Evolutionary conservation across 2,113 vertebrate genomes (phyloP), one percentile per base, ranked within the genome.

Genomic region (Oxygymnocypris stewartii): DNA sequence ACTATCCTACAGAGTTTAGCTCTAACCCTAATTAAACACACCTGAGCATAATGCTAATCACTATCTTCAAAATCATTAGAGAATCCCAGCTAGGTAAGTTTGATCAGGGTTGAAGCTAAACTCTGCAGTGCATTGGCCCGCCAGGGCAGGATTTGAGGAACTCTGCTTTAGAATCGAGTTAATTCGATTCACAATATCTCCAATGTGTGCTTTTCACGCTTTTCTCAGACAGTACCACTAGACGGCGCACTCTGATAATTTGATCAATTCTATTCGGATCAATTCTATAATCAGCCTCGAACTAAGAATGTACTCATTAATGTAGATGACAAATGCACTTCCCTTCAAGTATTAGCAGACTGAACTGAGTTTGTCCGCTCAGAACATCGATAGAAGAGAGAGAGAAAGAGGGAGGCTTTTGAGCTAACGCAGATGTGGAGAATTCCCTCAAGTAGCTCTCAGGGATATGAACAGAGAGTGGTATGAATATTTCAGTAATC

Each of bases 401-500:
- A 25, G 44, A 54, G 44, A 57, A 8, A 11, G 18, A 18, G 25
- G 35, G 14, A 81, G 42, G 57, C 61, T 31, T 67, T 49, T 42
- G 79, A 54, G 71, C 28, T 42, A 75, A 82, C 67, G 85, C 79
- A 76, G 71, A 87, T 86, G 61, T 49, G 44, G 49, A 86, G 63
- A 73, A 85, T 40, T 81, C 42, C 49, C 74, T 49, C 16, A 65
- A 82, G 75, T 76, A 82, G 77, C 40, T 67, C 78, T 59, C 77
- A 23, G 75, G 23, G 31, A 79, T 69, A n/a, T 51, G 42, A 59
- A 20, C 47, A 47, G 76, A 79, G 74, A 44, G 63, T 79, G 61
- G 89, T 84, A 93, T 93, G 89, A 93, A 94, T 94, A 92, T 93
- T 92, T 91, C 54, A 92, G 84, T 80, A 65, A 23, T 44, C 63